Percentiles rank a stretch among this genome's conserved stretches.
These are phyloP conservation scores for Lepus timidus DNA, from an alignment of 2,113 vertebrate species.

Conservation along the genomic window DNA sequence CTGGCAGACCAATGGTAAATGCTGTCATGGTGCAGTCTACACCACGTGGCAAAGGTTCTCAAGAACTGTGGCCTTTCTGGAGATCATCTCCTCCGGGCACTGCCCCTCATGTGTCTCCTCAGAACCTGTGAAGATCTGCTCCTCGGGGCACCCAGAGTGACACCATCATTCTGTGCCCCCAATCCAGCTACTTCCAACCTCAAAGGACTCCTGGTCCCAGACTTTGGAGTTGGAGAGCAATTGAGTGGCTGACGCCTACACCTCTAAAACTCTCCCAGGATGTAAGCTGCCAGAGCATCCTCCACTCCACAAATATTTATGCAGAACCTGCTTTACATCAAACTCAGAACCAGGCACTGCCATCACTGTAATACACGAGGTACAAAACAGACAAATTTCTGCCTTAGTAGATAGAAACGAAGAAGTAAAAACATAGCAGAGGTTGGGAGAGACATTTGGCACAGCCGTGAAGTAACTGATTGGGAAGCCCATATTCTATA, in stretches of 20 bases:
- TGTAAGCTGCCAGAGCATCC: neutral
- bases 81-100: neutral
- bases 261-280: neutral
- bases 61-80: neutral
- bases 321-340: neutral
- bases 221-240: neutral
- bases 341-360: neutral
- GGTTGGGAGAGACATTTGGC: too few relatives aligned
- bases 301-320: neutral
- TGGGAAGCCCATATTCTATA: too few relatives aligned
- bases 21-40: neutral
- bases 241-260: neutral
- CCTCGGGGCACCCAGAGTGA: neutral
- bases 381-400: neutral
- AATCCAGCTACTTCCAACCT: neutral
- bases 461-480: too few relatives aligned
- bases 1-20: accelerated
- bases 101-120: neutral
- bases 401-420: neutral
- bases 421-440: neutral
- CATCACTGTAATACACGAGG: neutral
- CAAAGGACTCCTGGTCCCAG: neutral
- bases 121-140: neutral
- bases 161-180: neutral
- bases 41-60: too few relatives aligned